phyloP scores from a whole-genome alignment of 92 coral and sea anemone species.

The Heteractis magnifica region DNA sequence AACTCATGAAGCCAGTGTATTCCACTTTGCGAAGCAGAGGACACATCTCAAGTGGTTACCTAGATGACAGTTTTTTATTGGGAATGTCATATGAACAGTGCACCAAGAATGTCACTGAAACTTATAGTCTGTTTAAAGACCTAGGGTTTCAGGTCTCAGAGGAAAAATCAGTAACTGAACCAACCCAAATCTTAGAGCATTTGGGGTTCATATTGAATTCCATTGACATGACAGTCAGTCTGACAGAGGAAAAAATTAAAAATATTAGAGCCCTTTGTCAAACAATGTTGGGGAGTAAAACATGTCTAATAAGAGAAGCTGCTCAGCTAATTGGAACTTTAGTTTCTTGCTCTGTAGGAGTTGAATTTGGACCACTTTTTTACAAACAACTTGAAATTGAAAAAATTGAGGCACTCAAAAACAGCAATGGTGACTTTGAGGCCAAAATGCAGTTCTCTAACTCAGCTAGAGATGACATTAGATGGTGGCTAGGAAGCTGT shows the following conservation, averaged over 20 bases:
- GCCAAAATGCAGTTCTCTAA: constrained; percentile 20
- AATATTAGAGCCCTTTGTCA: not conserved
- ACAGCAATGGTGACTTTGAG: constrained; percentile 24
- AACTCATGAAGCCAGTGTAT: constrained; percentile 51
- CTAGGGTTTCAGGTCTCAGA: constrained; percentile 26
- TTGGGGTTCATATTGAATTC: constrained; percentile 40
- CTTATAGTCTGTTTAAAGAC: constrained; percentile 3
- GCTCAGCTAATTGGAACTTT: constrained; percentile 28
- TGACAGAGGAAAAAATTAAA: constrained; percentile 14
- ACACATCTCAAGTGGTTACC: not conserved
- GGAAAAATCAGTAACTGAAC: constrained; percentile 40
- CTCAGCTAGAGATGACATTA: constrained; percentile 19
- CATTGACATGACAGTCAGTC: constrained; percentile 29
- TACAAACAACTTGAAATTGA: not conserved
- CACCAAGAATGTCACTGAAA: constrained; percentile 8
- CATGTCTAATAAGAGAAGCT: not conserved
- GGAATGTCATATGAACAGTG: constrained; percentile 31
- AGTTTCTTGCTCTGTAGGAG: constrained; percentile 10
- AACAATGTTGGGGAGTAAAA: not conserved
- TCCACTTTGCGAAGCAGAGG: constrained; percentile 26
- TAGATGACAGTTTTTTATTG: constrained; percentile 31
- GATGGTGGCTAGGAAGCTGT: constrained; percentile 25
- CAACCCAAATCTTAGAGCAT: constrained; percentile 29
- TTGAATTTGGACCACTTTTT: constrained; percentile 23
- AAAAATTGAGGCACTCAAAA: constrained; percentile 41